phyloP scores from a whole-genome alignment of 2,797 vertebrate species.

The Sternotherus odoratus region DNA sequence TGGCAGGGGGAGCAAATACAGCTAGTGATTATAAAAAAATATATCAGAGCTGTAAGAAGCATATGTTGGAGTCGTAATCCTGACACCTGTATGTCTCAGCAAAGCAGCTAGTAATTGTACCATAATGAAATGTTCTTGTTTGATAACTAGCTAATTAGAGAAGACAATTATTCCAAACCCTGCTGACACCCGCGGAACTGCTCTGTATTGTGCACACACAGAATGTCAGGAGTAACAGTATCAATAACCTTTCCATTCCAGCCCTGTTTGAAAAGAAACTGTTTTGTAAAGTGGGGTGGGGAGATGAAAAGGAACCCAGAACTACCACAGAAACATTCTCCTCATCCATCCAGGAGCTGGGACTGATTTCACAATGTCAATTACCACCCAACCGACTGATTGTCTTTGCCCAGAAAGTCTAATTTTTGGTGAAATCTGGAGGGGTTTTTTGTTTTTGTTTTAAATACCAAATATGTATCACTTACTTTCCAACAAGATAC shows the following conservation, averaged over 20 bases:
- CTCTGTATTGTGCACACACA: neutral
- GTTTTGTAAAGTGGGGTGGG: neutral
- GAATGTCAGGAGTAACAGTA: constrained; percentile 30
- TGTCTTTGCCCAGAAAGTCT: neutral
- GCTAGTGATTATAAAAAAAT: constrained; percentile 86
- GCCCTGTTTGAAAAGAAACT: neutral
- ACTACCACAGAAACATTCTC: neutral
- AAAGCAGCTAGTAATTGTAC: constrained; percentile 92
- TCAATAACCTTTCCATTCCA: neutral
- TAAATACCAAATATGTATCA: neutral
- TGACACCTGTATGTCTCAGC: constrained; percentile 86
- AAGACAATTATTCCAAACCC: constrained; percentile 89
- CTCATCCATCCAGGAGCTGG: neutral
- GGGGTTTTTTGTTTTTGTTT: neutral
- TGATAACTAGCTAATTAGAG: constrained; percentile 95
- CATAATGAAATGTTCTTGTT: constrained; percentile 95
- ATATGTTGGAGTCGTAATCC: constrained; percentile 87
- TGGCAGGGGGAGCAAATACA: constrained; percentile 44
- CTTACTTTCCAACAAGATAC: neutral
- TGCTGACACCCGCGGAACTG: constrained; percentile 81
- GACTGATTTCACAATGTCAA: neutral
- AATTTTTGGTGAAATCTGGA: neutral
- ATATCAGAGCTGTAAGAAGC: constrained; percentile 86
- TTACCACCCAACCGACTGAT: neutral
- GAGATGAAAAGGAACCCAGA: accelerated